Percentiles rank a stretch among this genome's conserved stretches.
Evolutionary conservation across 2,888 invertebrate species (phyloP).

Genomic region (Euspilapteryx auroguttella): DNA sequence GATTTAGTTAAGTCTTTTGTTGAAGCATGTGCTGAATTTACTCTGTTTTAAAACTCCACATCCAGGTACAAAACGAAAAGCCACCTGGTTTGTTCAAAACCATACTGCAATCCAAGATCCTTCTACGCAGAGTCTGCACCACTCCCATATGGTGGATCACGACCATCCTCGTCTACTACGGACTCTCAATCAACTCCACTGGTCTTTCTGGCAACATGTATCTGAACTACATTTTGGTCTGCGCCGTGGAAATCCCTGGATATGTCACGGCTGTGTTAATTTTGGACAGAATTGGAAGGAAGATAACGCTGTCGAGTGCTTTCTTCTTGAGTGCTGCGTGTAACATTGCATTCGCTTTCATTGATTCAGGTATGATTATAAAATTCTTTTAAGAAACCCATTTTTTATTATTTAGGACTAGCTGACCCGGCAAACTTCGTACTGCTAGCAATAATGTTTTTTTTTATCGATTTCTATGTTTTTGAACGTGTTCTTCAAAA

Average conservation of each 20-base stretch:
- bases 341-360: conserved; percentile 34
- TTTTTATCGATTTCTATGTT: too few species aligned
- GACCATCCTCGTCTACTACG: conserved; percentile 78
- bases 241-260: conserved; percentile 71
- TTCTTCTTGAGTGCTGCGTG: conserved; percentile 62
- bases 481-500: too few species aligned
- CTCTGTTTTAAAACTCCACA: too few species aligned
- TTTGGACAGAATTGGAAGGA: conserved; percentile 65
- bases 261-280: conserved; percentile 63
- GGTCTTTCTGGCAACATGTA: conserved; percentile 73
- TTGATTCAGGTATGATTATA: too few species aligned
- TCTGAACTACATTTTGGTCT: conserved; percentile 68
- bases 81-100: too few species aligned
- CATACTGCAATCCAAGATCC: conserved; percentile 44
- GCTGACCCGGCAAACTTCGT: too few species aligned
- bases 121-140: conserved; percentile 60
- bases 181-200: conserved; percentile 75
- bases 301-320: conserved; percentile 58
- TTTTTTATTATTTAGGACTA: too few species aligned
- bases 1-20: too few species aligned
- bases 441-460: too few species aligned
- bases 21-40: too few species aligned
- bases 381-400: too few species aligned
- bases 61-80: too few species aligned
- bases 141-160: conserved; percentile 80